These are phyloP conservation scores for Labia minor DNA, from an alignment of 2,888 invertebrate species.

Conservation along the genomic window DNA sequence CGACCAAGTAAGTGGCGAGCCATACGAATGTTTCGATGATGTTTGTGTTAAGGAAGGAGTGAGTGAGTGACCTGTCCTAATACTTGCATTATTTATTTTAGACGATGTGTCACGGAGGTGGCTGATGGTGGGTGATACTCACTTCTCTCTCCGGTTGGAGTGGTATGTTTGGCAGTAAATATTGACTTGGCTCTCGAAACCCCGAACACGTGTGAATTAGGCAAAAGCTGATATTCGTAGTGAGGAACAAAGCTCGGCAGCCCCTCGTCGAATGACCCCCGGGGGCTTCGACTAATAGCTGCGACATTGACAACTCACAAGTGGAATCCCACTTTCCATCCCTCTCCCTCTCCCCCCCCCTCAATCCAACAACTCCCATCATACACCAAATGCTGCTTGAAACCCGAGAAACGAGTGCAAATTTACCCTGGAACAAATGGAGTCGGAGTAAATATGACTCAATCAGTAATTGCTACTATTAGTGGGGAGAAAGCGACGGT, in stretches of 20 bases:
- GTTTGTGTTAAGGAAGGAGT: not conserved
- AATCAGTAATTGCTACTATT: not conserved
- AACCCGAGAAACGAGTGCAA: not conserved
- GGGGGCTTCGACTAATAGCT: slow-evolving; percentile 1
- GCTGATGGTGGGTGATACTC: not conserved
- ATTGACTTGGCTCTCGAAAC: slow-evolving; percentile 13
- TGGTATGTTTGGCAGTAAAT: slow-evolving; percentile 13
- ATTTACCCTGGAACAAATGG: not conserved
- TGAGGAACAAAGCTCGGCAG: not conserved
- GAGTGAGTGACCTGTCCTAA: not conserved
- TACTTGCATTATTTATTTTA: slow-evolving; percentile 4
- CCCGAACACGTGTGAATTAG: slow-evolving; percentile 13
- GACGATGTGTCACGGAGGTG: not conserved
- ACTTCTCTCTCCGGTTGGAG: not conserved
- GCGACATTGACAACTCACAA: slow-evolving; percentile 2
- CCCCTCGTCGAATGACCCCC: slow-evolving; percentile 1
- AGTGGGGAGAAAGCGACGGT: not conserved
- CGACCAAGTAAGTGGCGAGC: no score
- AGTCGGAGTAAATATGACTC: not conserved
- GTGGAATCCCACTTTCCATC: no score
- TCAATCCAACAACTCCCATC: not conserved
- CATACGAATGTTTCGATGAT: no score
- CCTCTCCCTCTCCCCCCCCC: no score
- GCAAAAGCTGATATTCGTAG: not conserved
- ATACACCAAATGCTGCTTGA: not conserved